Base-by-base conservation (phyloP, 2,888 invertebrate genomes). In the Eristalinus aeneus region DNA sequence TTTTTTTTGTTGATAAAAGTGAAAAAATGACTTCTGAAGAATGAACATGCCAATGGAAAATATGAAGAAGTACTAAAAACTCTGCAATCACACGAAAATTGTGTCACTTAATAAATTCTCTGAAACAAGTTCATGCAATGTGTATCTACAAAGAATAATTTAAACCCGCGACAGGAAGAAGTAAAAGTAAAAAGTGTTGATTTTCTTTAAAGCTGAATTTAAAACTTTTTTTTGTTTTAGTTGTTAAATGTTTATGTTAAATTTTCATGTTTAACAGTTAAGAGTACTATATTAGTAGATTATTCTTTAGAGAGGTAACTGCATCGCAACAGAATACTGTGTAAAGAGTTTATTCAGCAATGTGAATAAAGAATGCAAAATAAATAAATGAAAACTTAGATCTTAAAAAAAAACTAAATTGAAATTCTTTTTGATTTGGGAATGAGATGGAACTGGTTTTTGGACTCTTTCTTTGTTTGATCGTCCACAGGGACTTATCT, bases 231-330 rank as follows among this genome's bases (percentile, higher is more conserved):
- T 46, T 16, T 16, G 46, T 46, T 46, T 64, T 64, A 71, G 71
- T 58, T 64, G 64, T 71, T 77, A 77, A 71, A 71, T 64, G 56
- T 54, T 69, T 31, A 60, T 16, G 23, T 36, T 63, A 63, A 60
- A 53, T 34, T 68, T 32, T 60, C 60, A 76, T 61, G 61, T 75
- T 75, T 68, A 67, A 61, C 67, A 53, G 53, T 32, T 77, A 77
- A 58, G 77, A 39, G 39, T 56, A 77, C 69, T 63, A 31, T 77
- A 53, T 46, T 73, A 23, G 53, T 76, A 76, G 63, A 69, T 64
- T 77, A 69, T 77, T 77, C 54, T 64, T 77, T 56, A 39, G 22
- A 39, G 56, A 71, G 71, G 64, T 12, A 60, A 78, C 60, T 60
- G 58, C 56, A 56, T 46, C 54, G 61, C 61, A 54, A 36, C 11